Conservation (phyloP, 2,113 vertebrate species). For the Gymnarchus niloticus region DNA sequence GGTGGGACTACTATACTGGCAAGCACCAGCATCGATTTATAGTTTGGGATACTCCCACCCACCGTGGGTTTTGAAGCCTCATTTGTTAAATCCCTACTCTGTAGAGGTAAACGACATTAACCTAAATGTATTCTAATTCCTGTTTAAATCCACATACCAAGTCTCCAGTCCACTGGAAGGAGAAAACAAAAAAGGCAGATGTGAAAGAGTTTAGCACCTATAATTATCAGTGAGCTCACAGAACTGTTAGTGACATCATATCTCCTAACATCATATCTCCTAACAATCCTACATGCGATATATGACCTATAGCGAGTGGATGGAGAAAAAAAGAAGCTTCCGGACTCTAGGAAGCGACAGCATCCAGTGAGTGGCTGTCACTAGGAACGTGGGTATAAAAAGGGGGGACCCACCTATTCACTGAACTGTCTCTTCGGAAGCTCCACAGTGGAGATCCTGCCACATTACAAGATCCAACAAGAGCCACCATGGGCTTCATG, state of each 20-base stretch:
- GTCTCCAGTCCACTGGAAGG: neutral
- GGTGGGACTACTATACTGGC: too few relatives aligned
- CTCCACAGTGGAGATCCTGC: neutral
- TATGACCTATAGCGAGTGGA: neutral
- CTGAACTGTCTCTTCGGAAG: neutral
- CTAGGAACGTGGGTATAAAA: too few relatives aligned
- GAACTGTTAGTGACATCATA: neutral
- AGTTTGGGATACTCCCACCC: too few relatives aligned
- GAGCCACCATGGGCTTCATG: neutral
- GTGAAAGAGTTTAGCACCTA: neutral
- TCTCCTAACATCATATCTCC: neutral
- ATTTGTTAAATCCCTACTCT: too few relatives aligned
- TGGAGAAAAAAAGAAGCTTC: neutral
- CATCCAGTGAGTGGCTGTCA: neutral
- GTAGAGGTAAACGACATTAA: too few relatives aligned
- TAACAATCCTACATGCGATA: neutral
- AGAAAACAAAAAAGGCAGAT: neutral
- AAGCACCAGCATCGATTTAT: too few relatives aligned
- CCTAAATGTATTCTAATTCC: neutral
- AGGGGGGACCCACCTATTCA: neutral
- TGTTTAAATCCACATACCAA: neutral
- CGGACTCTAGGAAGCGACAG: neutral
- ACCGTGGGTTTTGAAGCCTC: too few relatives aligned
- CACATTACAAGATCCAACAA: neutral
- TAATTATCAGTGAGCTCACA: neutral